Percentiles rank a stretch among this genome's conserved stretches.
These are phyloP conservation scores for Enteromius trimaculatus DNA, from an alignment of 2,797 vertebrate species.

Conservation along the genomic window DNA sequence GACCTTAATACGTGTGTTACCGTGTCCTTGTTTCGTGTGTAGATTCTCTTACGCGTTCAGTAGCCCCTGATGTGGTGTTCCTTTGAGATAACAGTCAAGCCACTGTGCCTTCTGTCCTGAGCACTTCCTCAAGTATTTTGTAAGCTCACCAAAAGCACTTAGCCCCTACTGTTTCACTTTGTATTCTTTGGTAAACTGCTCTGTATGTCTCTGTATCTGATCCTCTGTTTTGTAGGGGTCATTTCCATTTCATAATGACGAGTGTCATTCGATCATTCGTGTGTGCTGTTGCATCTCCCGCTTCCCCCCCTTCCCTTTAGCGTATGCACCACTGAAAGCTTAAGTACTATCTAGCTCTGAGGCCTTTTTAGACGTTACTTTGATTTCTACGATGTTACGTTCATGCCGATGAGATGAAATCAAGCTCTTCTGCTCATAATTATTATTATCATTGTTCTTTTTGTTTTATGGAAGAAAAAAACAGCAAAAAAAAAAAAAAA, in stretches of 20 bases:
- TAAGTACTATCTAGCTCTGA: conserved; percentile 82
- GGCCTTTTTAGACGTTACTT: conserved; percentile 75
- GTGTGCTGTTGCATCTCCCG: conserved; percentile 9
- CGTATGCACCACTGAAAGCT: conserved; percentile 78
- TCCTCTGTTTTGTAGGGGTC: conserved; percentile 34
- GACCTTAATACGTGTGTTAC: conserved; percentile 71
- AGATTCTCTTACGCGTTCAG: conserved; percentile 59
- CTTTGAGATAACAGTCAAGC: conserved; percentile 80
- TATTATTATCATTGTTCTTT: conserved; percentile 74
- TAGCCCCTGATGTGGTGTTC: conserved; percentile 79
- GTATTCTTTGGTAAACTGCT: conserved; percentile 48
- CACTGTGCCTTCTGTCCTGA: conserved; percentile 86
- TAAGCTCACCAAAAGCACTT: conserved; percentile 85
- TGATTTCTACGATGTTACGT: conserved; percentile 76
- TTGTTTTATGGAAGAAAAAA: conserved; percentile 75
- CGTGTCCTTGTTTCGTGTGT: conserved; percentile 73
- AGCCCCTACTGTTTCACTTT: conserved; percentile 67
- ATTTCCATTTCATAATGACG: conserved; percentile 22
- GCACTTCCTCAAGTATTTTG: conserved; percentile 85
- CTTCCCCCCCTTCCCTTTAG: conserved; percentile 50
- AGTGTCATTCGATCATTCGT: conserved; percentile 40
- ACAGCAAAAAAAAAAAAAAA: background rate
- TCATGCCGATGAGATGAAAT: conserved; percentile 81
- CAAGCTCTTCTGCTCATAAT: conserved; percentile 80
- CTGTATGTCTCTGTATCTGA: conserved; percentile 42